phyloP scores from a whole-genome alignment of 2,113 vertebrate genomes.

The Pao palembangensis region DNA sequence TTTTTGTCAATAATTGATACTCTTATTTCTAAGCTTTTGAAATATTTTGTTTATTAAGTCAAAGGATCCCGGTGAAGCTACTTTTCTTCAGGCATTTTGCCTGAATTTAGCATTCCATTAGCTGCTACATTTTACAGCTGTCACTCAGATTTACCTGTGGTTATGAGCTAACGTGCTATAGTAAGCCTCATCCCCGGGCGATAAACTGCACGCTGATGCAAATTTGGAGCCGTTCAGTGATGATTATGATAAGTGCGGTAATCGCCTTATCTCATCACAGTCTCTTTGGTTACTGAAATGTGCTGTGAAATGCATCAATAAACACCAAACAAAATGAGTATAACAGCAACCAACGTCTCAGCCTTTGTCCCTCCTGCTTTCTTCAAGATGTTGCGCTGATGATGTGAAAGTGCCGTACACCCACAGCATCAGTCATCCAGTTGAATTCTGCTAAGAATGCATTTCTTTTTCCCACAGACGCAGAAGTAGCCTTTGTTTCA shows the following conservation, averaged over 20 bases:
- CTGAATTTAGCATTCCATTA: slow-evolving; percentile 60
- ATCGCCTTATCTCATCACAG: slow-evolving; percentile 77
- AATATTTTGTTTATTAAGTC: slow-evolving; percentile 63
- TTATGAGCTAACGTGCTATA: slow-evolving; percentile 62
- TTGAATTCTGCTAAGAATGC: slow-evolving; percentile 65
- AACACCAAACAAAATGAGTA: slow-evolving; percentile 65
- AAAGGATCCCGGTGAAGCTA: slow-evolving; percentile 46
- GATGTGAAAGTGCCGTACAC: slow-evolving; percentile 42
- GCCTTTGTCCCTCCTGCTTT: slow-evolving; percentile 49
- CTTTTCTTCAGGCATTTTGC: slow-evolving; percentile 41
- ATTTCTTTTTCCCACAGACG: slow-evolving; percentile 50
- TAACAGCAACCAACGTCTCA: slow-evolving; percentile 66
- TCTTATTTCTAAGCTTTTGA: slow-evolving; percentile 35
- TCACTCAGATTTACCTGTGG: slow-evolving; percentile 76
- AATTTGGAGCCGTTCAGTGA: slow-evolving; percentile 69
- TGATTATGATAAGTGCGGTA: slow-evolving; percentile 79
- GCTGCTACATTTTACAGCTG: slow-evolving; percentile 64
- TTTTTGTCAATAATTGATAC: slow-evolving; percentile 17
- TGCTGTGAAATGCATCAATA: slow-evolving; percentile 76
- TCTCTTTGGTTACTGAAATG: slow-evolving; percentile 74
- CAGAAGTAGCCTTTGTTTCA: slow-evolving; percentile 50
- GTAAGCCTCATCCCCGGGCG: slow-evolving; percentile 67
- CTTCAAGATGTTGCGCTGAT: slow-evolving; percentile 57
- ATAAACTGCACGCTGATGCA: slow-evolving; percentile 72
- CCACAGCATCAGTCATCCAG: slow-evolving; percentile 66